phyloP scores from a whole-genome alignment of 2,113 vertebrate species.

The Bombycilla garrulus region DNA sequence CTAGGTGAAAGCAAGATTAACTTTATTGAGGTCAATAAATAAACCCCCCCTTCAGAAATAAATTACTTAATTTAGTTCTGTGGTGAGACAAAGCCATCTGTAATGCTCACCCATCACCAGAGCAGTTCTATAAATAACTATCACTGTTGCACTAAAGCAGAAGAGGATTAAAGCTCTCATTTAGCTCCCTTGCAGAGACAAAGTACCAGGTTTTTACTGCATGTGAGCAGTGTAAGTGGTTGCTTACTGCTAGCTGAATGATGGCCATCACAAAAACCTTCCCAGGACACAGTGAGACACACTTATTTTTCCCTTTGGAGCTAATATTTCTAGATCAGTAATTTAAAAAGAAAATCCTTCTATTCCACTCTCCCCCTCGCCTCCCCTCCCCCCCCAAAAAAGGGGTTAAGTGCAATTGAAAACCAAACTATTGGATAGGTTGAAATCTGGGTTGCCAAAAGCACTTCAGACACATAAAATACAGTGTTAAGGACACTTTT shows the following conservation, averaged over 20 bases:
- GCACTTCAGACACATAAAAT: not conserved
- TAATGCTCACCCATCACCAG: conserved; percentile 35
- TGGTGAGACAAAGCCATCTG: conserved; percentile 58
- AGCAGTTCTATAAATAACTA: conserved; percentile 46
- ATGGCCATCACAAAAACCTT: not conserved
- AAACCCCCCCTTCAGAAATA: conserved; percentile 35
- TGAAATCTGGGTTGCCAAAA: not conserved
- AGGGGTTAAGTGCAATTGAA: not conserved
- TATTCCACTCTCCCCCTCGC: not conserved
- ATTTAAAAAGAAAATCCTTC: not conserved
- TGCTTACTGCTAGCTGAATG: not conserved
- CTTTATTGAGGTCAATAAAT: conserved; percentile 59
- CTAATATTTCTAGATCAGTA: not conserved
- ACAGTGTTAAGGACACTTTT: not conserved
- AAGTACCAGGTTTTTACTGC: not conserved
- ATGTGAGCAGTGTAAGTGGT: not conserved
- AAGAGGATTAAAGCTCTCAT: conserved; percentile 37
- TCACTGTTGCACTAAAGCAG: not conserved
- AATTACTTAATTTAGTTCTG: conserved; percentile 56
- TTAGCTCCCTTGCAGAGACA: conserved; percentile 10
- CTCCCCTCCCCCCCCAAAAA: not conserved
- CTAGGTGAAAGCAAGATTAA: conserved; percentile 14
- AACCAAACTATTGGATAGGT: not conserved
- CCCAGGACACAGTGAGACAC: not conserved
- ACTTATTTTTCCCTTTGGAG: not conserved